A percentile compares a stretch with the other conserved stretches of the same genome.
phyloP scores from a whole-genome alignment of 2,113 vertebrate genomes.

The Cygnus buccinator region DNA sequence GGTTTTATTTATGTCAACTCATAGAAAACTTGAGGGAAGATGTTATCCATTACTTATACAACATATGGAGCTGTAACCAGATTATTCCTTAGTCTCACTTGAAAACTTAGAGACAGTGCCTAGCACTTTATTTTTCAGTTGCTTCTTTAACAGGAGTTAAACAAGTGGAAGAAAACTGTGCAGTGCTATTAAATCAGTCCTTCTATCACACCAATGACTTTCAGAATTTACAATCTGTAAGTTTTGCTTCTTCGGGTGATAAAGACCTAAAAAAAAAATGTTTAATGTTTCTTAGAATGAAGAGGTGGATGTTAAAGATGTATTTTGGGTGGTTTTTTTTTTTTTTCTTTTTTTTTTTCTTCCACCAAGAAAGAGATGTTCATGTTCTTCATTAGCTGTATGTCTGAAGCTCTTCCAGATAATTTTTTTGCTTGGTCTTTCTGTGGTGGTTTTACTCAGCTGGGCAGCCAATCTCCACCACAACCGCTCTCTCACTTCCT shows the following conservation, averaged over 20 bases:
- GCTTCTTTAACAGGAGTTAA: not conserved
- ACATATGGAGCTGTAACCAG: not conserved
- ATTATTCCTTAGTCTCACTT: not conserved
- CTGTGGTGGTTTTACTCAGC: too few relatives aligned
- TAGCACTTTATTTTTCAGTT: not conserved
- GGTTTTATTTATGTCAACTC: not conserved
- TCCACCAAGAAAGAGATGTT: not conserved
- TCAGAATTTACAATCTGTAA: not conserved
- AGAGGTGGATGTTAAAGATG: not conserved
- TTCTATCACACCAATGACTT: not conserved
- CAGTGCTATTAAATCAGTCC: not conserved
- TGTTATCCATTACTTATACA: not conserved
- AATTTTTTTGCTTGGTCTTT: not conserved
- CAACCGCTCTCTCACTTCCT: too few relatives aligned
- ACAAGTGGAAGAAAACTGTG: not conserved
- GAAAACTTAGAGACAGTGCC: not conserved
- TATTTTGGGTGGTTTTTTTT: not conserved
- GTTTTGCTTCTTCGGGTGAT: not conserved
- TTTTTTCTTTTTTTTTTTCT: not conserved
- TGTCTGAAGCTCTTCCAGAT: not conserved
- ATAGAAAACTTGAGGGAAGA: not conserved
- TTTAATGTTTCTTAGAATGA: not conserved
- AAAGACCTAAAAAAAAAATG: not conserved
- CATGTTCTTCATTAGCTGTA: not conserved
- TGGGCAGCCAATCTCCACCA: too few relatives aligned